phyloP scores from a whole-genome alignment of 2,113 vertebrate species.

The Osmerus eperlanus region DNA sequence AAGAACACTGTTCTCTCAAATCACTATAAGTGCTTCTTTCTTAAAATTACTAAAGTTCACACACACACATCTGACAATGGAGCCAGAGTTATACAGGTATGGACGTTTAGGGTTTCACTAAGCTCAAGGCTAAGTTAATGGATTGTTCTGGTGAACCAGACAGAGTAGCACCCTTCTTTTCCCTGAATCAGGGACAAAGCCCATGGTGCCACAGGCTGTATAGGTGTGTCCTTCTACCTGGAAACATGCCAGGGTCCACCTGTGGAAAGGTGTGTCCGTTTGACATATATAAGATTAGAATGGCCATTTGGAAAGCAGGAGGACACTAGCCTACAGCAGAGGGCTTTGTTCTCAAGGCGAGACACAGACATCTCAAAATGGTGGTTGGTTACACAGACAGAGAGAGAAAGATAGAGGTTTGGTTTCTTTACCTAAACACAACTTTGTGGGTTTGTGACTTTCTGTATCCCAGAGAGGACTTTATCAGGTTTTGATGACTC shows the following conservation, averaged over 20 bases:
- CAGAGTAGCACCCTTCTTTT: neutral
- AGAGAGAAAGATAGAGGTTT: too few species aligned
- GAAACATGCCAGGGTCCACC: too few species aligned
- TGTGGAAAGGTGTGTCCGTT: neutral
- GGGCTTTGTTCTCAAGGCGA: too few species aligned
- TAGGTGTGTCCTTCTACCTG: too few species aligned
- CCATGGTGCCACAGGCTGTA: neutral
- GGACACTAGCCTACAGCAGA: neutral
- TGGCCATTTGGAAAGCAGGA: neutral
- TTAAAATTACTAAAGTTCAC: neutral
- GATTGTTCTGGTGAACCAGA: neutral
- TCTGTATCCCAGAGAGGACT: too few species aligned
- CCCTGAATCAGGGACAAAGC: neutral
- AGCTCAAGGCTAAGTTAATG: conserved; percentile 3
- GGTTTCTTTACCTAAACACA: too few species aligned
- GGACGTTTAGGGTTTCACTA: neutral
- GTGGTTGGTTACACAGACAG: too few species aligned
- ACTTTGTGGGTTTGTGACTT: too few species aligned
- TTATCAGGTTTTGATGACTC: too few species aligned
- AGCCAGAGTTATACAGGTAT: neutral
- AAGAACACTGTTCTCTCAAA: conserved; percentile 1
- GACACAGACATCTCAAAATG: too few species aligned
- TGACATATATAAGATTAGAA: neutral
- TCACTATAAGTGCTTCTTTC: conserved; percentile 8
- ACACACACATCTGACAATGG: neutral